Conservation (phyloP, 2,888 invertebrate genomes). For the Thereva unica region DNA sequence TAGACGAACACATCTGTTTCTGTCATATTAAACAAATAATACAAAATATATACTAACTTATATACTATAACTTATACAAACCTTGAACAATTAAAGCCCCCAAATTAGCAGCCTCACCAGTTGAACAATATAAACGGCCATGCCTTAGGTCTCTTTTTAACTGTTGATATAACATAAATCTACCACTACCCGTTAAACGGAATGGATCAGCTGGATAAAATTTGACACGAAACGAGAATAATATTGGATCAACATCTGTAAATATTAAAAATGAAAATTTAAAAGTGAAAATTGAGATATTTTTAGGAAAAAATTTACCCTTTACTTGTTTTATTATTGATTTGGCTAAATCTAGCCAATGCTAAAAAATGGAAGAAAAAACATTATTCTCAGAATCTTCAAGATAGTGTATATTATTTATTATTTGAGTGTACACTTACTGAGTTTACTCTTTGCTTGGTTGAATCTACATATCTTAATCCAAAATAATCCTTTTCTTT, state of each 20-base stretch:
- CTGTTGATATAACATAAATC: slow-evolving; percentile 95
- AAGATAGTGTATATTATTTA: background rate
- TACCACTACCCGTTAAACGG: slow-evolving; percentile 90
- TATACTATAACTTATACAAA: slow-evolving; percentile 51
- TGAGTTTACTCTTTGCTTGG: slow-evolving; percentile 78
- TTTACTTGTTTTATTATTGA: slow-evolving; percentile 89
- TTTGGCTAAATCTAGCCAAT: slow-evolving; percentile 92
- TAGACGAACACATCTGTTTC: too few species aligned
- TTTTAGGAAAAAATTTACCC: slow-evolving; percentile 60
- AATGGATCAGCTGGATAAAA: slow-evolving; percentile 96
- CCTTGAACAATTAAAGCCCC: slow-evolving; percentile 94
- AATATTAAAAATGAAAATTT: slow-evolving; percentile 32
- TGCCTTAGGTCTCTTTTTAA: slow-evolving; percentile 92
- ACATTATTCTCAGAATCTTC: background rate
- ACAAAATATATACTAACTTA: too few species aligned
- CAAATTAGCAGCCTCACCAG: slow-evolving; percentile 84
- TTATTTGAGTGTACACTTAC: background rate
- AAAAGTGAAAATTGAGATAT: background rate
- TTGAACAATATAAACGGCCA: slow-evolving; percentile 90
- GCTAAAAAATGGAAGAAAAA: slow-evolving; percentile 63
- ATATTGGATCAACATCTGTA: slow-evolving; percentile 85
- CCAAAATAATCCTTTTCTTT: slow-evolving; percentile 95
- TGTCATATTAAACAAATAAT: too few species aligned
- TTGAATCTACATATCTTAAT: slow-evolving; percentile 85
- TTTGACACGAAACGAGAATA: slow-evolving; percentile 96